phyloP scores from a whole-genome alignment of 1,140 invertebrate genomes.

The Adoxophyes honmai region DNA sequence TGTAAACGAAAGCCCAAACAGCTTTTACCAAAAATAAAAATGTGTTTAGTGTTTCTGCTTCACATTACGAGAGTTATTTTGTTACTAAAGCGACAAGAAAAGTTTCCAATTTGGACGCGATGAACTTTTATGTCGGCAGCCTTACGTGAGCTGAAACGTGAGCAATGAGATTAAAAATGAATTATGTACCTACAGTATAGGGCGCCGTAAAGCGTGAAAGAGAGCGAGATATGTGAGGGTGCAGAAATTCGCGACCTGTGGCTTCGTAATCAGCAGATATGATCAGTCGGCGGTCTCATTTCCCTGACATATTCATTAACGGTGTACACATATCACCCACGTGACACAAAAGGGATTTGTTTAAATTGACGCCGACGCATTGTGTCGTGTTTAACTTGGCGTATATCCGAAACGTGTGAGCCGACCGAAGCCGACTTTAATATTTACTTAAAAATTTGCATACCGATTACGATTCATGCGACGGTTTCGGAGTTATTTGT shows the following conservation, averaged over 20 bases:
- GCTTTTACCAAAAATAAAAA: slow-evolving; percentile 4
- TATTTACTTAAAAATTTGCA: not conserved
- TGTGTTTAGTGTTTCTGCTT: slow-evolving; percentile 10
- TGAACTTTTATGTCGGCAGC: slow-evolving; percentile 64
- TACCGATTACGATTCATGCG: not conserved
- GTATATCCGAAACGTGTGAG: not conserved
- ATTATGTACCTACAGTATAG: slow-evolving; percentile 39
- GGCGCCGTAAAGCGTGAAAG: slow-evolving; percentile 26
- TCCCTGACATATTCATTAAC: slow-evolving; percentile 13
- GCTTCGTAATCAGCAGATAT: slow-evolving; percentile 13
- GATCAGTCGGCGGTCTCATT: slow-evolving; percentile 3
- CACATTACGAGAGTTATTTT: slow-evolving; percentile 16
- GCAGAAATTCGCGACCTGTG: slow-evolving; percentile 18
- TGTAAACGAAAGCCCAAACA: not conserved
- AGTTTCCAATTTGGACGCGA: slow-evolving; percentile 59
- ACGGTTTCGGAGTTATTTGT: not conserved
- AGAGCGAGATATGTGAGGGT: slow-evolving; percentile 11
- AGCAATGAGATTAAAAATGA: slow-evolving; percentile 68
- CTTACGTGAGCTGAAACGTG: slow-evolving; percentile 65
- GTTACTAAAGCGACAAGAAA: slow-evolving; percentile 31
- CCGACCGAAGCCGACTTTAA: not conserved
- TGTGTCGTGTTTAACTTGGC: not conserved
- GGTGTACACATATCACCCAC: not conserved
- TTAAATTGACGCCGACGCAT: not conserved
- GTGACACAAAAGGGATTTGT: not conserved